A percentile compares a stretch with the other conserved stretches of the same genome.
phyloP scores from a whole-genome alignment of 2,888 invertebrate species.

The Conomelus anceps region DNA sequence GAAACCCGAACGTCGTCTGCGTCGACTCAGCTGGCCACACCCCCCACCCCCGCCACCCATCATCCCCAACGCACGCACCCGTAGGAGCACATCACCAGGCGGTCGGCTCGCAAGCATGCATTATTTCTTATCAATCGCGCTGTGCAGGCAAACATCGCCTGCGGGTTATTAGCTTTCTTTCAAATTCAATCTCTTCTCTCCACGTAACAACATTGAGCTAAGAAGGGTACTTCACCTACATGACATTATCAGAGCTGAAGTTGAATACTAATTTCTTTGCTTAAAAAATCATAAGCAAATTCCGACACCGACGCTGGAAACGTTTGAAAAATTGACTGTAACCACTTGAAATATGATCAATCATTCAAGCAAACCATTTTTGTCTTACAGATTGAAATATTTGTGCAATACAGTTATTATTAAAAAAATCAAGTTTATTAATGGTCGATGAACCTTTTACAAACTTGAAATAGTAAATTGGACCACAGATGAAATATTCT shows the following conservation, averaged over 20 bases:
- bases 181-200: neutral
- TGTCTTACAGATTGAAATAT: too few species aligned
- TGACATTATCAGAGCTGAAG: neutral
- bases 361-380: too few species aligned
- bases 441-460: too few species aligned
- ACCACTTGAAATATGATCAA: too few species aligned
- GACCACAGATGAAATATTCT: too few species aligned
- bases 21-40: slow-evolving; percentile 20
- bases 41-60: neutral
- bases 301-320: too few species aligned
- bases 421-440: too few species aligned
- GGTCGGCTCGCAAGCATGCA: neutral
- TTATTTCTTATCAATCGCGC: slow-evolving; percentile 4
- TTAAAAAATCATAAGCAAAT: neutral
- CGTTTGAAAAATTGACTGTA: too few species aligned
- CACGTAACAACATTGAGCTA: neutral
- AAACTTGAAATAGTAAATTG: too few species aligned
- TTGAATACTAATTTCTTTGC: neutral
- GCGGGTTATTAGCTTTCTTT: neutral
- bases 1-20: slow-evolving; percentile 7
- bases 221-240: neutral
- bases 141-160: neutral
- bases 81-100: neutral
- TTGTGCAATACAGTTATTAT: too few species aligned
- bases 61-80: neutral